A percentile compares a stretch with the other conserved stretches of the same genome.
Conservation (phyloP, 2,888 invertebrate genomes). For the Dascillus cervinus region DNA sequence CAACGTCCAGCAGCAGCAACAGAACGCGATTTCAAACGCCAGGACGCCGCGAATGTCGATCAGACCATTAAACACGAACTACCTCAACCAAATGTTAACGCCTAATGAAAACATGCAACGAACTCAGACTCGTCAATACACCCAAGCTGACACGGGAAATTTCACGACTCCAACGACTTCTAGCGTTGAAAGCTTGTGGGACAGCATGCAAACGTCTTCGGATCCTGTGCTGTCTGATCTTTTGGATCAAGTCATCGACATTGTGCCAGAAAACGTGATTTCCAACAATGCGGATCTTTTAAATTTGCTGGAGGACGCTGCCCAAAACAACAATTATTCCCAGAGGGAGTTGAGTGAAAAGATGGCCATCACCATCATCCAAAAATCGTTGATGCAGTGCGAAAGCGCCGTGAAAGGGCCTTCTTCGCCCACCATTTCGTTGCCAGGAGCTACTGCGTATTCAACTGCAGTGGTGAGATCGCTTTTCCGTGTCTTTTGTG, state of each 20-base stretch:
- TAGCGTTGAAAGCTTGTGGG: constrained; percentile 38
- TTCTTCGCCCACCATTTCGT: constrained; percentile 47
- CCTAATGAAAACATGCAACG: constrained; percentile 33
- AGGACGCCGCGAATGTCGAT: constrained; percentile 28
- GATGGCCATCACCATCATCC: constrained; percentile 82
- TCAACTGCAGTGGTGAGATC: constrained; percentile 36
- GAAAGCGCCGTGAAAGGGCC: constrained; percentile 61
- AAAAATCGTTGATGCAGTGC: constrained; percentile 82
- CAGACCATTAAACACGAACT: constrained; percentile 33
- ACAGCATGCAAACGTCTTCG: constrained; percentile 42
- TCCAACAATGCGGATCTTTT: constrained; percentile 33
- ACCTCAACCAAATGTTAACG: constrained; percentile 38
- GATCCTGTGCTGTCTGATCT: constrained; percentile 76
- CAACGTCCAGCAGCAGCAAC: constrained; percentile 16
- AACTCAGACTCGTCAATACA: constrained; percentile 23
- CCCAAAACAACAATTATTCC: constrained; percentile 13
- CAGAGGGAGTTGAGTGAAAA: constrained; percentile 56
- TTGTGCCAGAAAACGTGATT: constrained; percentile 58
- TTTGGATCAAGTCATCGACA: constrained; percentile 77
- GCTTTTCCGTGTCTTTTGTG: constrained; percentile 7
- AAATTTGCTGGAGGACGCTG: constrained; percentile 42
- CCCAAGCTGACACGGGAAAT: constrained; percentile 16
- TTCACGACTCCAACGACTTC: constrained; percentile 29
- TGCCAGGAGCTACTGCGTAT: constrained; percentile 54
- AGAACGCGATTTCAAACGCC: constrained; percentile 12